Percentiles rank a stretch among this genome's conserved stretches.
These are phyloP conservation scores for Smutsia temminckii DNA, from an alignment of 2,797 vertebrate genomes.

Conservation along the genomic window DNA sequence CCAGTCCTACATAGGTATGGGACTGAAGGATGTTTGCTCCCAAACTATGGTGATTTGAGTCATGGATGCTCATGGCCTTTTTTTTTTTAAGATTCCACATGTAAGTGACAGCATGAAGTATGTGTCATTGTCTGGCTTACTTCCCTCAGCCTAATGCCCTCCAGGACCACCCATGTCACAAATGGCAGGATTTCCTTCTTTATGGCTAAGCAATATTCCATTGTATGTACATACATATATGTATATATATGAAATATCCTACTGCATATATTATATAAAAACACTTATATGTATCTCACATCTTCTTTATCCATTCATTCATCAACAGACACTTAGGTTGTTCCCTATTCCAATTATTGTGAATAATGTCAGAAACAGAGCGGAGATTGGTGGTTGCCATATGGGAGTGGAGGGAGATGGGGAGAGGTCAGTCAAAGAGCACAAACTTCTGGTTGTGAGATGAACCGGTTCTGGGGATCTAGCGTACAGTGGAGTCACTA, in stretches of 20 bases:
- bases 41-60: conserved; percentile 39
- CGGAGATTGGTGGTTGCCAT: fast-evolving
- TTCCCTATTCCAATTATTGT: fast-evolving
- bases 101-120: fast-evolving
- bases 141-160: too few species aligned
- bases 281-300: too few species aligned
- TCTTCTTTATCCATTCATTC: too few species aligned
- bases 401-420: fast-evolving
- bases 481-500: fast-evolving
- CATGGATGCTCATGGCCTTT: conserved; percentile 23
- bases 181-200: too few species aligned
- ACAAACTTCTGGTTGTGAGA: fast-evolving
- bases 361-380: background rate
- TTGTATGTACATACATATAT: too few species aligned
- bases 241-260: too few species aligned
- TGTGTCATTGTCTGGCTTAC: background rate
- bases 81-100: background rate
- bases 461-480: too few species aligned
- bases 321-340: too few species aligned
- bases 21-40: conserved; percentile 17
- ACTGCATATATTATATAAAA: fast-evolving
- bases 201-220: background rate
- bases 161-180: too few species aligned
- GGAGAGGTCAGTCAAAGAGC: background rate
- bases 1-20: background rate